These are phyloP conservation scores for Eupristina koningsbergeri DNA, from an alignment of 1,140 invertebrate genomes.

Conservation along the genomic window DNA sequence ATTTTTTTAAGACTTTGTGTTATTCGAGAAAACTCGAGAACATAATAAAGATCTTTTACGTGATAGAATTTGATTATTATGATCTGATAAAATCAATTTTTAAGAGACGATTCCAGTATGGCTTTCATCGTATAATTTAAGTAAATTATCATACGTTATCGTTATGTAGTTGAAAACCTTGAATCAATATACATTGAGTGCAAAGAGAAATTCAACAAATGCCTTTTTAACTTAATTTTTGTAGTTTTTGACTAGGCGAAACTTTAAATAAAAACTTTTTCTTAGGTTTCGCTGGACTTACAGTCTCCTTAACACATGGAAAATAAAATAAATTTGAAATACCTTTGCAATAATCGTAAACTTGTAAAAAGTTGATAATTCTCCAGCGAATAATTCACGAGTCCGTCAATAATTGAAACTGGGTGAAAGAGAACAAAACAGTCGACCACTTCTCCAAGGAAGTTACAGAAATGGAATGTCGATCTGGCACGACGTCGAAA, in stretches of 20 bases:
- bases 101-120: neutral
- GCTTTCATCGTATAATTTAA: neutral
- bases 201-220: slow-evolving; percentile 2
- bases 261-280: neutral
- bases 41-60: neutral
- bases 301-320: neutral
- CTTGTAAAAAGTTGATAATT: slow-evolving; percentile 16
- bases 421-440: neutral
- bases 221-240: neutral
- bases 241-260: neutral
- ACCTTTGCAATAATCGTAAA: neutral
- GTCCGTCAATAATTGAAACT: slow-evolving; percentile 26
- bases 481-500: neutral
- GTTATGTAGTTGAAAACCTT: neutral
- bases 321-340: neutral
- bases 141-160: neutral
- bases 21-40: neutral
- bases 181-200: neutral
- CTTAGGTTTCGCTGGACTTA: neutral
- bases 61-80: neutral
- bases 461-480: slow-evolving; percentile 37
- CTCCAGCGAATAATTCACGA: neutral
- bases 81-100: neutral
- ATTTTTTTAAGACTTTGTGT: neutral
- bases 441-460: neutral